These are phyloP conservation scores for Leucophenga varia DNA, from an alignment of 1,140 invertebrate genomes.

Conservation along the genomic window DNA sequence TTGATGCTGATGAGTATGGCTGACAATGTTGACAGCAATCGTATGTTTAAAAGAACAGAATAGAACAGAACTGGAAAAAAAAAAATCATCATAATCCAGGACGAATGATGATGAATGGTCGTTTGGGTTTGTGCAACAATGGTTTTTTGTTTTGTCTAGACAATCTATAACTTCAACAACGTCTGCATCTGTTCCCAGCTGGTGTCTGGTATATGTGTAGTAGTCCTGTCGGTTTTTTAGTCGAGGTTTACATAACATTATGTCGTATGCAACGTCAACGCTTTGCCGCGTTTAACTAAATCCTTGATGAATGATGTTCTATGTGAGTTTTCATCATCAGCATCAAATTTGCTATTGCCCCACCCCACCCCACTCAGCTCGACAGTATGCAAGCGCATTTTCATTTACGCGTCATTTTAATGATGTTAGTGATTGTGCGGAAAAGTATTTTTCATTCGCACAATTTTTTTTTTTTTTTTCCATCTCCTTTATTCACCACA, in stretches of 20 bases:
- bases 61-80: constrained; percentile 6
- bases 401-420: constrained; percentile 53
- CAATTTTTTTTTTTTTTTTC: background rate
- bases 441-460: constrained; percentile 25
- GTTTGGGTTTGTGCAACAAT: background rate
- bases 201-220: too few species aligned
- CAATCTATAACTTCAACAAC: too few species aligned
- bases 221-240: too few species aligned
- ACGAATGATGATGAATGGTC: constrained; percentile 52
- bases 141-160: too few species aligned
- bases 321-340: background rate
- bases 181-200: too few species aligned
- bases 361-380: constrained; percentile 7
- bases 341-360: background rate
- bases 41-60: too few species aligned
- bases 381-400: constrained; percentile 34
- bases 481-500: too few species aligned
- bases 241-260: too few species aligned
- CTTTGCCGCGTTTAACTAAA: constrained; percentile 49
- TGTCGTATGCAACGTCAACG: too few species aligned
- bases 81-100: constrained; percentile 53
- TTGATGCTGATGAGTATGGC: too few species aligned
- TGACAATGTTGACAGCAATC: constrained; percentile 51
- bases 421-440: constrained; percentile 53
- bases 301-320: constrained; percentile 49